These are phyloP conservation scores for Matsumyia berberina DNA, from an alignment of 2,888 invertebrate species.

Conservation along the genomic window DNA sequence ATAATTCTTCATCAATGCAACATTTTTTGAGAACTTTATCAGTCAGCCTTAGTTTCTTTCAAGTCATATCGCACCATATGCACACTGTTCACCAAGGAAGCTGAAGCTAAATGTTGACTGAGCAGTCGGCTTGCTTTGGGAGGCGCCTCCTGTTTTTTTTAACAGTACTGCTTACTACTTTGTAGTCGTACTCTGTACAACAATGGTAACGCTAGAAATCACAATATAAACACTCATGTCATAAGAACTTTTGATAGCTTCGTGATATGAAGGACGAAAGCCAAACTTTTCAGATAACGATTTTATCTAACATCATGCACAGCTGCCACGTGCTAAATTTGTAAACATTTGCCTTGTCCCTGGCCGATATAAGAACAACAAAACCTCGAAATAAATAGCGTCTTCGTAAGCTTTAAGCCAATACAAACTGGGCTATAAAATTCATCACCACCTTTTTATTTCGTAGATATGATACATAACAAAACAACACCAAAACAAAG, in stretches of 20 bases:
- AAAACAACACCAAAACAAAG: constrained; percentile 2
- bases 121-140: no score
- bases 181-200: no score
- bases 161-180: no score
- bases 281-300: not conserved
- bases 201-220: no score
- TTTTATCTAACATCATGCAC: not conserved
- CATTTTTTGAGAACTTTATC: no score
- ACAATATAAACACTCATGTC: no score
- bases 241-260: not conserved
- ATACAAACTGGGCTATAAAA: not conserved
- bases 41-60: no score
- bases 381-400: not conserved
- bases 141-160: no score
- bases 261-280: not conserved
- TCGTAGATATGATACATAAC: not conserved
- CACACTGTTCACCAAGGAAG: no score
- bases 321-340: not conserved
- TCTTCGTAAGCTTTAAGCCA: not conserved
- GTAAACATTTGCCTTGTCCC: constrained; percentile 2
- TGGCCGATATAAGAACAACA: constrained; percentile 16
- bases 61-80: no score
- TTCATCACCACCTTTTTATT: not conserved
- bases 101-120: no score
- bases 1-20: no score